Evolutionary conservation across 2,113 vertebrate genomes (phyloP).

Genomic region (Pelusios castaneus): DNA sequence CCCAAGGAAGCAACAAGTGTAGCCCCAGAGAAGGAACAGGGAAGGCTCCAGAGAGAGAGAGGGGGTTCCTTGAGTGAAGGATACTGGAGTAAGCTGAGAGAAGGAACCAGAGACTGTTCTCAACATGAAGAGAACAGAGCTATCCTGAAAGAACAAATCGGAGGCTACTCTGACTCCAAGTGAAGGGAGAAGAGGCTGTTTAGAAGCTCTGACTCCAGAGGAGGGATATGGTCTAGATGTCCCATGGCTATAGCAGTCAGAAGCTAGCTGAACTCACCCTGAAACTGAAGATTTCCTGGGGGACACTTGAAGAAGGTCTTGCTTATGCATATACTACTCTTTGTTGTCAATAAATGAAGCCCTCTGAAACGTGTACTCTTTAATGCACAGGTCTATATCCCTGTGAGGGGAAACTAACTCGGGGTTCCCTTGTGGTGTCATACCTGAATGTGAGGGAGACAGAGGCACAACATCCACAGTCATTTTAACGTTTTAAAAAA

Average conservation of each 20-base stretch:
- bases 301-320: background rate
- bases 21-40: background rate
- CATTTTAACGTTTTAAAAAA: slow-evolving; percentile 43
- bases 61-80: background rate
- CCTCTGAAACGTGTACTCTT: background rate
- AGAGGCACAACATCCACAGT: background rate
- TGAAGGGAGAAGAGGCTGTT: background rate
- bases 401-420: background rate
- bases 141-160: background rate
- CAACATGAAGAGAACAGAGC: background rate
- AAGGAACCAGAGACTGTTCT: background rate
- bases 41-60: background rate
- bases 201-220: background rate
- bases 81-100: background rate
- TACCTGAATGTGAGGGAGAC: background rate
- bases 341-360: background rate
- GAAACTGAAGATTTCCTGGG: background rate
- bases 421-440: background rate
- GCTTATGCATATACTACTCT: background rate
- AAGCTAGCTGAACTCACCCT: background rate
- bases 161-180: background rate
- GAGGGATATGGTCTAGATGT: background rate
- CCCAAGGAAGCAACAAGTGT: background rate
- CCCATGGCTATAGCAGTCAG: background rate
- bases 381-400: background rate